phyloP scores from a whole-genome alignment of 2,113 vertebrate species.

The Pseudopodoces humilis region DNA sequence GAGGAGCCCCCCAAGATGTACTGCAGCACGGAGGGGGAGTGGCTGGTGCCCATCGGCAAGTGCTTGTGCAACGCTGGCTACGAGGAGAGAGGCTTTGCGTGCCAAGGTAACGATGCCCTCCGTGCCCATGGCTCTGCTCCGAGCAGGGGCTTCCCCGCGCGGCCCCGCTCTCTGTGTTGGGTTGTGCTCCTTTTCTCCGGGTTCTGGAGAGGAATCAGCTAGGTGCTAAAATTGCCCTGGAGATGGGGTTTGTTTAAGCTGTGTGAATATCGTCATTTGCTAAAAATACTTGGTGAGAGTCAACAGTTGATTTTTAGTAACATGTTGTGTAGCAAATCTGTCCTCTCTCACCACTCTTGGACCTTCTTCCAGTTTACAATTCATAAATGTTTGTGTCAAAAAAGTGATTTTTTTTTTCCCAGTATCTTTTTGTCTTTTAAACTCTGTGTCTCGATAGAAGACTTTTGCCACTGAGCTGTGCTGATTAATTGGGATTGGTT shows the following conservation, averaged over 20 bases:
- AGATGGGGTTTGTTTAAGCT: not conserved
- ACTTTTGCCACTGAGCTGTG: not conserved
- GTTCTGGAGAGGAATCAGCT: not conserved
- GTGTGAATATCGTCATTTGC: not conserved
- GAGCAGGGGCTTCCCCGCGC: not conserved
- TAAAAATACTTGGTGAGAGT: not conserved
- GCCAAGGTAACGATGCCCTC: conserved; percentile 86
- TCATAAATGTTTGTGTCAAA: not conserved
- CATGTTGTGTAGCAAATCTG: not conserved
- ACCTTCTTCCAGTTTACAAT: not conserved
- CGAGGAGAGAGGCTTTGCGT: conserved; percentile 88
- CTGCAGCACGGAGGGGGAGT: conserved; percentile 98
- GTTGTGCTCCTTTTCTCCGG: not conserved
- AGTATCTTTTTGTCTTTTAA: not conserved
- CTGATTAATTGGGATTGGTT: not conserved
- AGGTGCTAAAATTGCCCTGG: not conserved
- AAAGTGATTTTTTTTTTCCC: not conserved
- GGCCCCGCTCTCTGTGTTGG: not conserved
- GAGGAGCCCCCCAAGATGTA: conserved; percentile 97
- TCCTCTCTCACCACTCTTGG: not conserved
- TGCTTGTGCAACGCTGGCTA: conserved; percentile 93
- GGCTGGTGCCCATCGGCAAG: conserved; percentile 98
- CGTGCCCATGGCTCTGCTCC: not conserved
- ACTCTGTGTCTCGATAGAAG: not conserved
- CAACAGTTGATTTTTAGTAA: not conserved